A percentile compares a stretch with the other conserved stretches of the same genome.
phyloP scores from a whole-genome alignment of 2,888 invertebrate genomes.

The Myopa testacea region DNA sequence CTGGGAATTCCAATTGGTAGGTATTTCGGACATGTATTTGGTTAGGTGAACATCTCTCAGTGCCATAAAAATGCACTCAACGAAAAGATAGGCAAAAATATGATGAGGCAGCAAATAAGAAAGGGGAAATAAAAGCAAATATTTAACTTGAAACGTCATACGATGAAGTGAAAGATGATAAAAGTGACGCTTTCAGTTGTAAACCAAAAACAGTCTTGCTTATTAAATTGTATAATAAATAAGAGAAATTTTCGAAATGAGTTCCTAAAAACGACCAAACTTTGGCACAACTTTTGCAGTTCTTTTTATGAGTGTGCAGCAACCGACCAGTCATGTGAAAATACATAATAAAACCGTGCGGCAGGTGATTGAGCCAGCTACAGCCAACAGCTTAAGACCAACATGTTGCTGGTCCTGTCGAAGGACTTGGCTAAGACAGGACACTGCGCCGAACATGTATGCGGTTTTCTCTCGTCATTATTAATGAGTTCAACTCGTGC shows the following conservation, averaged over 20 bases:
- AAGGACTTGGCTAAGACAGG: conserved; percentile 31
- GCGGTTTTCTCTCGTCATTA: conserved; percentile 22
- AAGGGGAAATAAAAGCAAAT: no score
- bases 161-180: no score
- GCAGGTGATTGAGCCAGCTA: conserved; percentile 30
- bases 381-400: background rate
- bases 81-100: background rate
- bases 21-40: background rate
- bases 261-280: no score
- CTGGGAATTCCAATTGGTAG: background rate
- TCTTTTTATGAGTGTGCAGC: background rate
- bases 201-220: no score
- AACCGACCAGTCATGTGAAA: background rate
- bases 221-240: no score
- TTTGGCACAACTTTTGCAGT: no score
- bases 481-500: conserved; percentile 42
- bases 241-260: no score
- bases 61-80: background rate
- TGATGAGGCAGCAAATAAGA: no score
- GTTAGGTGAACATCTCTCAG: conserved; percentile 18
- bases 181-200: no score
- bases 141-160: no score
- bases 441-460: conserved; percentile 6
- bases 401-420: conserved; percentile 29
- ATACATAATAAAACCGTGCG: background rate